Evolutionary conservation across 2,113 vertebrate species (phyloP), one percentile per base, ranked within the genome.

Genomic region (Myotis lucifugus): DNA sequence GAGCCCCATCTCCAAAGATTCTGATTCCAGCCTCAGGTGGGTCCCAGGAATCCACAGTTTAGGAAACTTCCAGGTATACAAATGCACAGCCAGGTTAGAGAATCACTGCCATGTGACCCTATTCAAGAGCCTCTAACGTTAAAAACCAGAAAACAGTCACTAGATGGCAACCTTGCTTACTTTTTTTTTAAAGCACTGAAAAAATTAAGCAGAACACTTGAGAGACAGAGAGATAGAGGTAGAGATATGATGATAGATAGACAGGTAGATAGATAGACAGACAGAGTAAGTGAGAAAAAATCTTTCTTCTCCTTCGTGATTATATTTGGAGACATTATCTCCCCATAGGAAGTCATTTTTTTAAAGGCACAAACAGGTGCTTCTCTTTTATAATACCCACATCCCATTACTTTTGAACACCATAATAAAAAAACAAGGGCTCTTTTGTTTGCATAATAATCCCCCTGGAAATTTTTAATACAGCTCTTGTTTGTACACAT

Each of bases 131-230:
- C n/a, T 73, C 48, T 14, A 48, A 85, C 8, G 6, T 0, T 67
- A 69, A 67, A 88, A 72, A 69, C 7, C 40, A 50, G 59, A 25
- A 52, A 79, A 37, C 0, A 29, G 84, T 42, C 96, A 81, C 91
- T 96, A 96, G 95, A 32, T 94, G 95, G 95, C 96, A 96, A 86
- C 29, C 90, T 84, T 15, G 2, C 7, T 79, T 69, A 19, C 9
- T 90, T 79, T 85, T 91, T 79, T 85, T 91, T 66, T 67, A n/a
- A 87, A 52, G 13, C 4, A 54, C n/a, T 79, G 56, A 56, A 66
- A 40, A 77, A 73, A 74, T 50, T 42, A 37, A 61, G 10, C 23
- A 46, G 34, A 54, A 11, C 29, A 32, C 54, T 72, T 69, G 21
- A 76, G 56, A 92, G 6, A 15, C 10, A 66, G 61, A 64, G 61